phyloP scores from a whole-genome alignment of 2,113 vertebrate genomes.

The Sorex araneus region DNA sequence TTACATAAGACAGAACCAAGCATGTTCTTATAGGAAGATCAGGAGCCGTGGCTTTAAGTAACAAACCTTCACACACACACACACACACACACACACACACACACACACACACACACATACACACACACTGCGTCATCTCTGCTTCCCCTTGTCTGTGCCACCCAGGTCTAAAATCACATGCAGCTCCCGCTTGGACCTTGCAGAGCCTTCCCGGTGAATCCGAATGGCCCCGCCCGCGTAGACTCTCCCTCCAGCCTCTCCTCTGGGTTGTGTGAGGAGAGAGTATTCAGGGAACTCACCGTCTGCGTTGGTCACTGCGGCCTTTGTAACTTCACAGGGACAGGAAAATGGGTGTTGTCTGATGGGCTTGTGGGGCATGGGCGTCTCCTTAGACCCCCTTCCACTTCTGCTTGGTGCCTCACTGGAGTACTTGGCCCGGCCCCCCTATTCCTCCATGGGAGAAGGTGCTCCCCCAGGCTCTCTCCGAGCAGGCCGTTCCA shows the following conservation, averaged over 20 bases:
- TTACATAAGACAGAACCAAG: constrained; percentile 72
- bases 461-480: neutral
- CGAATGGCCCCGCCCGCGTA: too few species aligned
- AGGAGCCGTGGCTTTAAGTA: neutral
- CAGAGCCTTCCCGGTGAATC: neutral
- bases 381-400: neutral
- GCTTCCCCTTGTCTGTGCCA: neutral
- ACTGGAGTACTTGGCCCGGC: too few species aligned
- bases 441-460: neutral
- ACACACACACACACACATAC: too few species aligned
- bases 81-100: too few species aligned
- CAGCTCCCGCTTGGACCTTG: neutral
- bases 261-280: neutral
- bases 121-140: neutral
- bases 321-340: neutral
- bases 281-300: neutral
- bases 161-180: neutral
- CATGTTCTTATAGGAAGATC: neutral
- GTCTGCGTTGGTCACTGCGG: neutral
- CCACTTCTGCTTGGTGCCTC: neutral
- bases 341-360: too few species aligned
- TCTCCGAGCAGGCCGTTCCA: neutral
- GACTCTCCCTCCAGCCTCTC: neutral
- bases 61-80: neutral
- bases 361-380: too few species aligned